Conservation (phyloP, 2,888 invertebrate species). For the Gryllus longicercus region DNA sequence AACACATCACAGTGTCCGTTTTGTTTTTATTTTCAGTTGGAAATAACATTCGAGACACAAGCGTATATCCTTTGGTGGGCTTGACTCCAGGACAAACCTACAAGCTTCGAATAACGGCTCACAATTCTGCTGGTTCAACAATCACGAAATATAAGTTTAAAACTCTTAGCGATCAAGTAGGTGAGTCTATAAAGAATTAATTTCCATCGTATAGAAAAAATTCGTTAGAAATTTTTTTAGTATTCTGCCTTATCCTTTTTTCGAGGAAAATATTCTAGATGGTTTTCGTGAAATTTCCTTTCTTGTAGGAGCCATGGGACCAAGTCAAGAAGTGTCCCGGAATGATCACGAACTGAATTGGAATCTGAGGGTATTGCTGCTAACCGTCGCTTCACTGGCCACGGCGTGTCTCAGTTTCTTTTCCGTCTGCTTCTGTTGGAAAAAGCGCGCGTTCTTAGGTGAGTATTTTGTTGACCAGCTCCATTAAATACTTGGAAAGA, state of each 20-base stretch:
- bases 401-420: constrained; percentile 39
- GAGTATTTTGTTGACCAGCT: constrained; percentile 30
- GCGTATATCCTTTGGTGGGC: constrained; percentile 47
- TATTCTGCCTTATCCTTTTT: background rate
- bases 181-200: background rate
- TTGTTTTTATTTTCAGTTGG: background rate
- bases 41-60: background rate
- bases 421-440: constrained; percentile 39
- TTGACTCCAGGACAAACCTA: constrained; percentile 53
- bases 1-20: background rate
- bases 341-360: constrained; percentile 34
- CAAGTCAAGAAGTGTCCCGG: constrained; percentile 30
- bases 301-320: constrained; percentile 42
- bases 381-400: constrained; percentile 38
- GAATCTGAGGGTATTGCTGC: constrained; percentile 40
- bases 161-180: constrained; percentile 49
- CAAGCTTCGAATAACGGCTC: constrained; percentile 56
- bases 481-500: constrained; percentile 35
- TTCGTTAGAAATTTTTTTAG: no score
- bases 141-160: constrained; percentile 57
- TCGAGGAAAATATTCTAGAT: background rate
- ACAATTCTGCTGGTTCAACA: constrained; percentile 62
- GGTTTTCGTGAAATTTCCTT: no score
- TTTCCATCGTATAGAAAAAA: no score
- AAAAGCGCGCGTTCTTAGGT: constrained; percentile 38